Conservation (phyloP, 2,888 invertebrate genomes). For the Bembecia ichneumoniformis region DNA sequence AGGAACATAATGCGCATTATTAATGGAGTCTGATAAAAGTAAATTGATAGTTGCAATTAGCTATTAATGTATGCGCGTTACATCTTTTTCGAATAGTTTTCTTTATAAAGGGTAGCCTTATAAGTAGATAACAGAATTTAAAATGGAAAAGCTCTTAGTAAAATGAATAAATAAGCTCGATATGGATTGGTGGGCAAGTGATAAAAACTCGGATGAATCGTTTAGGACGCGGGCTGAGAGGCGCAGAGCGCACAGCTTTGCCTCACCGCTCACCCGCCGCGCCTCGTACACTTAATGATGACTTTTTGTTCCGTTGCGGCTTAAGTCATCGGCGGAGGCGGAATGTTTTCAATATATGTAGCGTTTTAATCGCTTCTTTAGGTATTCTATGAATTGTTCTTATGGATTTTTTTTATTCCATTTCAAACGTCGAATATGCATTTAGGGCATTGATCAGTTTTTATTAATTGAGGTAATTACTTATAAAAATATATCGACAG, state of each 20-base stretch:
- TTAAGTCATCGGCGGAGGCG: neutral
- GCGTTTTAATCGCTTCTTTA: too few species aligned
- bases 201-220: conserved; percentile 62
- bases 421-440: too few species aligned
- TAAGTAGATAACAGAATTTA: conserved; percentile 23
- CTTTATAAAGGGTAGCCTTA: conserved; percentile 4
- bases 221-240: conserved; percentile 49
- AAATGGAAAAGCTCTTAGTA: conserved; percentile 38
- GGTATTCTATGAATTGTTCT: too few species aligned
- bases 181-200: conserved; percentile 53
- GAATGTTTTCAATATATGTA: too few species aligned
- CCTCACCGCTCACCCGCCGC: conserved; percentile 31
- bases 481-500: too few species aligned
- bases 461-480: too few species aligned
- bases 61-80: neutral
- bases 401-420: too few species aligned
- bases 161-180: conserved; percentile 53
- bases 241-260: conserved; percentile 22
- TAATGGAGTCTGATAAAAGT: too few species aligned
- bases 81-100: neutral
- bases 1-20: too few species aligned
- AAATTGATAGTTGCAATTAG: neutral
- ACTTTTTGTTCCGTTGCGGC: conserved; percentile 51
- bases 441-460: too few species aligned
- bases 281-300: conserved; percentile 66